These are phyloP conservation scores for Jaculus jaculus DNA, from an alignment of 2,113 vertebrate genomes.

Conservation along the genomic window DNA sequence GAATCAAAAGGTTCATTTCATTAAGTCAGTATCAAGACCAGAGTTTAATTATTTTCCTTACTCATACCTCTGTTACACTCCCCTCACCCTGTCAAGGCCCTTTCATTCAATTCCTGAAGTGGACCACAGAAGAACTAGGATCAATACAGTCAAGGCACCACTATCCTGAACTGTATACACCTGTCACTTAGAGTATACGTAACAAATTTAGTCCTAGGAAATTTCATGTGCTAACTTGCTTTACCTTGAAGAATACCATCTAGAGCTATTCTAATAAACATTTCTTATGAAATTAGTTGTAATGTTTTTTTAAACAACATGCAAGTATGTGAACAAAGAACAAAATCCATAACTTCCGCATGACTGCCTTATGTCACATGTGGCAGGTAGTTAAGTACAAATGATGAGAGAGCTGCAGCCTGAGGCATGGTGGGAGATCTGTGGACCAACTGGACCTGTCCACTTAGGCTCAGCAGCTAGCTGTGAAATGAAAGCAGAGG, in stretches of 20 bases:
- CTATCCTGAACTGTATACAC: background rate
- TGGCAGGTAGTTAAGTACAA: slow-evolving; percentile 28
- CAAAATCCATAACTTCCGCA: slow-evolving; percentile 60
- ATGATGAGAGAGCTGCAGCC: background rate
- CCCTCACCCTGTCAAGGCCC: background rate
- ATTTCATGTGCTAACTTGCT: background rate
- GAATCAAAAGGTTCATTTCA: background rate
- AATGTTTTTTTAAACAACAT: slow-evolving; percentile 62
- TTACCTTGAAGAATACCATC: background rate
- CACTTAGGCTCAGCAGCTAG: slow-evolving; percentile 60
- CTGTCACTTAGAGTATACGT: slow-evolving; percentile 17
- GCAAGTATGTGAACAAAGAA: slow-evolving; percentile 68
- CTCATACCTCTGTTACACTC: background rate
- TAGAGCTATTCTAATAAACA: slow-evolving; percentile 1
- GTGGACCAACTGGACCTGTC: slow-evolving; percentile 65
- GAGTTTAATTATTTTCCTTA: slow-evolving; percentile 15
- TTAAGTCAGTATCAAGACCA: background rate
- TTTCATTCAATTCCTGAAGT: slow-evolving; percentile 16
- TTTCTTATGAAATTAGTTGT: background rate
- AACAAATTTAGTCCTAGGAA: background rate
- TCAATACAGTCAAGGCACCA: background rate
- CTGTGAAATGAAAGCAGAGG: slow-evolving; percentile 72
- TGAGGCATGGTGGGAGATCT: slow-evolving; percentile 36
- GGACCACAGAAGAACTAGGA: background rate
- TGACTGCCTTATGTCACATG: slow-evolving; percentile 11